These are phyloP conservation scores for Dasypus novemcinctus DNA, from an alignment of 2,113 vertebrate species.

Conservation along the genomic window DNA sequence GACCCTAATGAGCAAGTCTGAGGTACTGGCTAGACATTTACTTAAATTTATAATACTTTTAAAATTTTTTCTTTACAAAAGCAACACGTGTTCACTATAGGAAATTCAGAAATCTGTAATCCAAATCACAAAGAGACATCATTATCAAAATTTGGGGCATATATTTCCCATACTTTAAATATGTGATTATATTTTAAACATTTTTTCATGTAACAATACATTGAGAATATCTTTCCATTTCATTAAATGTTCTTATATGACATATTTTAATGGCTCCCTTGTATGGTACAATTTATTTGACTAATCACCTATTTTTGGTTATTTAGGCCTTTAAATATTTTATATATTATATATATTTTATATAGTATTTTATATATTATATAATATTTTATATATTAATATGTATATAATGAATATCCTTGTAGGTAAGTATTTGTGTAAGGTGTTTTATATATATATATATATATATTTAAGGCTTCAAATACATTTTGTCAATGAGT, in stretches of 20 bases:
- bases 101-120: slow-evolving; percentile 22
- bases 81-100: not conserved
- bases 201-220: not conserved
- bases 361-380: not conserved
- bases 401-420: not conserved
- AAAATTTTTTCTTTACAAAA: not conserved
- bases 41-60: not conserved
- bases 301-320: not conserved
- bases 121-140: not conserved
- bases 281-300: slow-evolving; percentile 15
- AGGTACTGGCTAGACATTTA: not conserved
- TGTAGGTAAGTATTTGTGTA: slow-evolving; percentile 21
- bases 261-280: not conserved
- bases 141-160: not conserved
- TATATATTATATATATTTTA: slow-evolving; percentile 5
- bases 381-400: not conserved
- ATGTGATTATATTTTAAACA: not conserved
- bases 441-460: no score
- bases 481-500: slow-evolving; percentile 9
- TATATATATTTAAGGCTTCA: no score
- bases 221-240: not conserved
- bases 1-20: not conserved
- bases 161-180: slow-evolving; percentile 8
- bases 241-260: slow-evolving; percentile 7
- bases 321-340: not conserved